Evolutionary conservation across 2,113 vertebrate genomes (phyloP), one percentile per base, ranked within the genome.

Genomic region (Excalfactoria chinensis): DNA sequence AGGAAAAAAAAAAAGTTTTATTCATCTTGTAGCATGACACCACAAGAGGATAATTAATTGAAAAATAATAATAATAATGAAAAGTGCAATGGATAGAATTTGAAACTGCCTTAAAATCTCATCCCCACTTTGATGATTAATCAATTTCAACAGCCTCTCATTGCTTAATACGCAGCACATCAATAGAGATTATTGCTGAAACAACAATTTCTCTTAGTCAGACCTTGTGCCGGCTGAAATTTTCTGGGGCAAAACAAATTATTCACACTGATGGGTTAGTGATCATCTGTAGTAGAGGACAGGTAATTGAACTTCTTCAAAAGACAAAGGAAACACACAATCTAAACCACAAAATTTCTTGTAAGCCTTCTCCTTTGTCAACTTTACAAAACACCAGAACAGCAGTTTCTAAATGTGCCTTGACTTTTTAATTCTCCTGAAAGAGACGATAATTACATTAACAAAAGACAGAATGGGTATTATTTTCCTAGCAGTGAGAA

Each of bases 121-220:
- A 91, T 89, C 89, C 91, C 74, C n/a, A 44, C 64, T 87, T 94
- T 0, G 5, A 93, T 0, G 2, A 93, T 91, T 95, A 93, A 94
- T 95, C 94, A 95, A 93, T 94, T 93, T 90, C 85, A 88, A 71
- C 78, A 94, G 60, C 64, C 0, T 0, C 49, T 96, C 91, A 91
- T 89, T 95, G 84, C 91, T 94, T 93, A 93, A 94, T 89, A 77
- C 68, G 64, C 64, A 71, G 46, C 68, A 89, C 66, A 94, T 93
- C 75, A 77, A 88, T 91, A 71, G 93, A 94, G 68, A 93, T 95
- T 94, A 94, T 89, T 89, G 93, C 91, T 93, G 93, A 94, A 95
- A 92, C 86, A 93, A 96, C 77, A 94, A 90, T 93, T 94, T 49
- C 62, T 96, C 89, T 93, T 94, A 89, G 93, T 93, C 95, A 89